Percentiles rank a stretch among this genome's conserved stretches.
Conservation (phyloP, 2,113 vertebrate genomes). For the Onychostruthus taczanowskii region DNA sequence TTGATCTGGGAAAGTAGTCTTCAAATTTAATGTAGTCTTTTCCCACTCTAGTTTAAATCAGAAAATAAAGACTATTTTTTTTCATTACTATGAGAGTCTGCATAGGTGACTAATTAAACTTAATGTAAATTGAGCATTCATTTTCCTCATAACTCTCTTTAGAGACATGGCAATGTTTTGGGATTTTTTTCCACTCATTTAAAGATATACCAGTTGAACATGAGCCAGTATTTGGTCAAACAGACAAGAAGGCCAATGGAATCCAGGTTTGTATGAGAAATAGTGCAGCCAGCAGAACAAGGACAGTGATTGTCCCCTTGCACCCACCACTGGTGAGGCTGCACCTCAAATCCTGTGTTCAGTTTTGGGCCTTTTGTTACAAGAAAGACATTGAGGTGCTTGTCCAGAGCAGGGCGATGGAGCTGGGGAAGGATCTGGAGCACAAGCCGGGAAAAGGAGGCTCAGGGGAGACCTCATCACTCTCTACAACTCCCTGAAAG, state of each 20-base stretch:
- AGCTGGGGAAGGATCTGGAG: neutral
- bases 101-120: neutral
- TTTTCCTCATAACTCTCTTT: neutral
- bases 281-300: neutral
- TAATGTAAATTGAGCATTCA: neutral
- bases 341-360: neutral
- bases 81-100: neutral
- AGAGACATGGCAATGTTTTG: neutral
- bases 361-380: neutral
- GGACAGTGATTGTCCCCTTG: rapidly evolving
- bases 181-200: neutral
- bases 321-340: rapidly evolving
- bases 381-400: neutral
- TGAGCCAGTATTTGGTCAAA: neutral
- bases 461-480: neutral
- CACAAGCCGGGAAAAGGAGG: neutral
- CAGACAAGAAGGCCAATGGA: neutral
- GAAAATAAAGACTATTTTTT: neutral
- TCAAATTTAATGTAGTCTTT: neutral
- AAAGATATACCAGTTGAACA: neutral
- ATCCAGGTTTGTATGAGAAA: neutral
- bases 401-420: neutral
- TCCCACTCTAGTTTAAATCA: neutral
- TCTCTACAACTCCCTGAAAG: too few species aligned
- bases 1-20: neutral